Evolutionary conservation across 1,140 invertebrate species (phyloP).

Genomic region (Cydia amplana): DNA sequence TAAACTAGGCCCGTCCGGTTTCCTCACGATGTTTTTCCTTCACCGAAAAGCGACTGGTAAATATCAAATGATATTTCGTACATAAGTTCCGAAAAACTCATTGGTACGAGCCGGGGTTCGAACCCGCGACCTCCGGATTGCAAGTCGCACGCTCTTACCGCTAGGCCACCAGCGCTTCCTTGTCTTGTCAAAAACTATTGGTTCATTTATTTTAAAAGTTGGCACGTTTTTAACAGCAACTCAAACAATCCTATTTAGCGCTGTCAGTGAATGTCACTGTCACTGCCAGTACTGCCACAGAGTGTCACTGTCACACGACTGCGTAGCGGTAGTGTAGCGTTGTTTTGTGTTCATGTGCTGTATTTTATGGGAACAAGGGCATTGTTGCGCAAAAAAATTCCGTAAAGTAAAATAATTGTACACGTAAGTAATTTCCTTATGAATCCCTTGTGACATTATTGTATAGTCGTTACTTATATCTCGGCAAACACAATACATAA

Average conservation of each 20-base stretch:
- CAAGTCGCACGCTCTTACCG: no score
- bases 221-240: background rate
- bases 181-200: no score
- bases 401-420: background rate
- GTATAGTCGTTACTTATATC: background rate
- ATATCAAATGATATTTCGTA: no score
- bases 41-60: no score
- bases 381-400: background rate
- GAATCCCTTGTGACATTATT: background rate
- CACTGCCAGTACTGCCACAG: background rate
- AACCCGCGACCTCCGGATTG: no score
- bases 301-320: background rate
- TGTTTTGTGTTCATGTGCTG: background rate
- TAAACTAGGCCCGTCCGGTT: no score
- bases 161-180: no score
- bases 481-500: background rate
- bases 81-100: no score
- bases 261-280: background rate
- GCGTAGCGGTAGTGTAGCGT: background rate
- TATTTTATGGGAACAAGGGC: background rate
- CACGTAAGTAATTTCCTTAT: background rate
- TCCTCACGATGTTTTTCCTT: no score
- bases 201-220: background rate
- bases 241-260: background rate
- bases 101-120: no score